Base-by-base conservation (phyloP, 2,888 invertebrate genomes). In the Sturmia bella region DNA sequence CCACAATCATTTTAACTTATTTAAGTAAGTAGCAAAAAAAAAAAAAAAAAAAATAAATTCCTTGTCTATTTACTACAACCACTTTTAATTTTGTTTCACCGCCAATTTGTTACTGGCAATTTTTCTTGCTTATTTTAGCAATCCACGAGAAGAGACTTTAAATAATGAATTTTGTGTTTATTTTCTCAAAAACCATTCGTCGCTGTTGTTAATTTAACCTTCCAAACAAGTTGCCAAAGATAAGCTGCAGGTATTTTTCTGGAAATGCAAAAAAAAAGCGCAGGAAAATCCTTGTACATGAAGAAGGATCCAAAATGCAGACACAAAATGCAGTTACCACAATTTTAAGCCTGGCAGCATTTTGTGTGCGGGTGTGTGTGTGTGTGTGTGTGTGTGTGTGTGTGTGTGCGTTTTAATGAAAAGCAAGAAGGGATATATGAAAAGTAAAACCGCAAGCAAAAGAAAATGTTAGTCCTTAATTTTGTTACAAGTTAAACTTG, bases 401-500 rank as follows among this genome's bases (percentile, higher is more conserved):
- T n/a, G n/a, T n/a, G n/a, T n/a, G n/a, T 37, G 19, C 1, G 6
- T 13, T 64, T 21, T 27, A 27, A 4, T 1, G 17, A n/a, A 48
- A 6, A 15, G 48, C 12, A 45, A 32, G 24, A 32, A n/a, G 17
- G 19, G 21, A n/a, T 19, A 3, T 4, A 13, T 4, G 50, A 0
- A 19, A 52, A 39, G 1, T 4, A 27, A 63, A 45, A 0, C 12
- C 12, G 17, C 43, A 48, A 68, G 15, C 37, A 41, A 59, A 59
- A 66, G 54, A 41, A 68, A 80, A 52, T 48, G 21, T 48, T 76
- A 76, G 56, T 80, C 76, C 72, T 72, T 76, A 80, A 76, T 76
- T 77, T 69, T 73, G 64, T 70, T 57, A 69, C 68, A 81, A 81
- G 63, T 81, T 73, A 24, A 73, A 77, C 43, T 73, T 57, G 61